Base-by-base conservation (phyloP, 92 coral and sea anemone species). In the Palythoa caribaeorum region DNA sequence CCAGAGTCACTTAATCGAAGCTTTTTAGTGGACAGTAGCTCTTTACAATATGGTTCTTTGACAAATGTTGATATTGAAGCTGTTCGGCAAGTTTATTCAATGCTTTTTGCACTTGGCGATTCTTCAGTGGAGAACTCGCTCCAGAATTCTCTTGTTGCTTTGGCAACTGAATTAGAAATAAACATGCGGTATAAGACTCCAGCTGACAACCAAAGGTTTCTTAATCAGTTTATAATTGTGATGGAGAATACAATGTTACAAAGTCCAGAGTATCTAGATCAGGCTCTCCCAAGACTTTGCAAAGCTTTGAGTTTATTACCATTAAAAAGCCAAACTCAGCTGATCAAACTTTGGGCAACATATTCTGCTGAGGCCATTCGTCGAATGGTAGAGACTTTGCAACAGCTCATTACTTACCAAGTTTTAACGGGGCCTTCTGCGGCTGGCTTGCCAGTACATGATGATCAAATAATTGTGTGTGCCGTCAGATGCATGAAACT, bases 241-340 rank as follows among this genome's bases (percentile, higher is more conserved):
- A 92, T 97, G 93, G 98, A 95, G 79, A 97, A 97, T 83, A 92
- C 94, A 15, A 92, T 95, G 96, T 86, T 97, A 19, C 98, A 97
- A 55, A 96, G 98, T 70, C 98, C 99, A 3, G 99, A 97, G 84
- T 97, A 97, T 87, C 70, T 95, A 83, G 99, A 97, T 35, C 73
- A 79, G 71, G 99, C 98, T 36, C 87, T 97, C 35, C 99, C 99
- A 8, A 83, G 97, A 53, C 96, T 97, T 87, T 92, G 96, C 74
- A 97, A 92, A 70, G 96, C 94, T 17, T 69, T 97, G 63, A 89
- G 94, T 9, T 88, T 94, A 73, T 89, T 97, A 9, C 98, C 99
- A 37, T 73, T 52, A 35, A 84, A 88, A 54, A 73, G 85, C 16
- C 97, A 97, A 68, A 91, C 92, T 17, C 92, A 77, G 83, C 91